Base-by-base conservation (phyloP, 2,888 invertebrate species). In the Tenodera sinensis region DNA sequence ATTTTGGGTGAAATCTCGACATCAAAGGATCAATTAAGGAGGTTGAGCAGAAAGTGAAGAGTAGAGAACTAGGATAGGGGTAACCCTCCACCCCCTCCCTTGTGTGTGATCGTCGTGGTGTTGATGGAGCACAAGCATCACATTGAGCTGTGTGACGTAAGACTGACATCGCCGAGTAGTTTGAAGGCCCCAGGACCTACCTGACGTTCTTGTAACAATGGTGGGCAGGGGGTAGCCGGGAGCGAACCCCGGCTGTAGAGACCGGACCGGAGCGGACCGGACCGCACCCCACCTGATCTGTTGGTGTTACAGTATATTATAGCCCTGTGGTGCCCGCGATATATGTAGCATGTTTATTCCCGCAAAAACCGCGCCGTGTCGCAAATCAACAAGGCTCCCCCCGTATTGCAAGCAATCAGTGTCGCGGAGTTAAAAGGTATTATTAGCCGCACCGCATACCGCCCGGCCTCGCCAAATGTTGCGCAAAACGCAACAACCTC, bases 301-400 rank as follows among this genome's bases (percentile, higher is more conserved):
- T 84, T 28, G 30, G 71, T 47, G 84, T 84, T 71, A 84, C 84
- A 71, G 84, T 71, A 83, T 83, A 83, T 83, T 83, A 82, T 28
- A 42, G 85, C 85, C 30, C 87, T 84, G 84, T 87, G 89, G 88
- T 89, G 83, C 34, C 28, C 83, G 42, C 71, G 88, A 84, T 84
- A 83, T 84, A 84, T 85, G 89, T 34, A 30, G 86, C 89, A 93
- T 93, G 93, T 93, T 93, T 93, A 93, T 93, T 93, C 90, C 93
- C 93, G 93, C 93, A 93, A 93, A 93, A 93, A 93, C 93, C 93
- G 93, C 93, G 92, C 83, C 88, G 88, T 92, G 93, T 93, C 93
- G 93, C 93, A 93, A 93, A 93, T 93, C 93, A 90, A 87, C 87
- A 87, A 87, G 87, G 54, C 42, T 42, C 25, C 42, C 81, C 83